These are phyloP conservation scores for Sebastes matsubarae DNA, from an alignment of 2,797 vertebrate genomes.

Conservation along the genomic window DNA sequence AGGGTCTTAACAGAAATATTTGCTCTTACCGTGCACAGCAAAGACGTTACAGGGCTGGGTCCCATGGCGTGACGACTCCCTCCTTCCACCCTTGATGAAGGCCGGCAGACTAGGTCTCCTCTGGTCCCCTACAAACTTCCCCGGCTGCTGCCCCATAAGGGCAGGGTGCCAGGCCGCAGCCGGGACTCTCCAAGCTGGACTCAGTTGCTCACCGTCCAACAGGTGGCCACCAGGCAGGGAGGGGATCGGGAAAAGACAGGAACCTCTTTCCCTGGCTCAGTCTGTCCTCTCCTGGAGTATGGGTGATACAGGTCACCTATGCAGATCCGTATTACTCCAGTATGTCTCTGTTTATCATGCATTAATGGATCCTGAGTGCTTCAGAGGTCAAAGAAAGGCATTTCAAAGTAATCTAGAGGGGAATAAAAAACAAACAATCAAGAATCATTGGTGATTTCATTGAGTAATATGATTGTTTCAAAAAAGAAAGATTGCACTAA, in stretches of 20 bases:
- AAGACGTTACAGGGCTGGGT: constrained; percentile 93
- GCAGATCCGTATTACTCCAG: constrained; percentile 50
- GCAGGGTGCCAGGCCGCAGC: constrained; percentile 83
- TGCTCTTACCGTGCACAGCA: constrained; percentile 92
- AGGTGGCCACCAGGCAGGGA: constrained; percentile 24
- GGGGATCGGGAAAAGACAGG: constrained; percentile 23
- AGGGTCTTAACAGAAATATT: not conserved
- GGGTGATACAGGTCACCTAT: constrained; percentile 35
- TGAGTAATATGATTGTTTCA: not conserved
- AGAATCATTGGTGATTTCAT: not conserved
- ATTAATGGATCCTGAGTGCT: constrained; percentile 60
- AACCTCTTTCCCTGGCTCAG: constrained; percentile 41
- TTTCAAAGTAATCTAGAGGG: constrained; percentile 44
- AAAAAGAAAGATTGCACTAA: not conserved
- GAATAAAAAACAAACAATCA: not conserved
- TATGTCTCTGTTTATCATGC: constrained; percentile 59
- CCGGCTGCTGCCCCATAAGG: constrained; percentile 99
- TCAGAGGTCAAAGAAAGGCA: constrained; percentile 38
- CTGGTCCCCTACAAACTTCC: constrained; percentile 98
- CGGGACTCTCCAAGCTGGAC: constrained; percentile 81
- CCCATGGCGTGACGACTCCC: constrained; percentile 90
- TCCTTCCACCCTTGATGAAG: constrained; percentile 94
- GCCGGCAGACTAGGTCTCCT: constrained; percentile 96
- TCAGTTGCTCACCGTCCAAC: constrained; percentile 50
- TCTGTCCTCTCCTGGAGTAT: constrained; percentile 43